Evolutionary conservation across 2,797 vertebrate genomes (phyloP), one percentile per base, ranked within the genome.

Genomic region (Hydrophis major): DNA sequence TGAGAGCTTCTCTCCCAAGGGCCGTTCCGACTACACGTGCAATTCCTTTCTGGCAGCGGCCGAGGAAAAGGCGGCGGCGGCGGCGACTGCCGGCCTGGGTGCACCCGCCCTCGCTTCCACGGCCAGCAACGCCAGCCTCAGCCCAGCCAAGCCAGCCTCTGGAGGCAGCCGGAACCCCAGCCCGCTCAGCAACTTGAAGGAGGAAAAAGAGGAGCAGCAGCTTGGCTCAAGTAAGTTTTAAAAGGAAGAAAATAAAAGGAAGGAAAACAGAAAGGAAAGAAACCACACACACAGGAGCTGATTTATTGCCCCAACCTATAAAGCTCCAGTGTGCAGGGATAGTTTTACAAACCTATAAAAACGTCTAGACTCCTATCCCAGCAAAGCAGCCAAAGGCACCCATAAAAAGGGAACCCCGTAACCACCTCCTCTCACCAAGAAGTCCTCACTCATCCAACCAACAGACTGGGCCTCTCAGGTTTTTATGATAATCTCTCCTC

Each of bases 281-380:
- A 99, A 99, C 98, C 98, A 98, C 98, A 32, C 98, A 16, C 95
- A 98, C 22, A 27, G 10, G 25, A 92, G 96, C 96, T 99, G 99
- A 99, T 99, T 99, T 99, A 99, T 98, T 98, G 96, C 98, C 97
- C 95, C 96, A 98, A 98, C 98, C 98, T 98, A 98, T 98, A 98
- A 97, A 98, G 98, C 98, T 98, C 97, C 98, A 98, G 98, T 99
- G 99, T 98, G 98, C 98, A 99, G 98, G 98, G 97, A 98, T 98
- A 98, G 98, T 99, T 99, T 99, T 99, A 99, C 99, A 99, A 99
- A 99, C 98, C 99, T 99, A 99, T 99, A 99, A 99, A 99, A 99
- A 98, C 98, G 98, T 99, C 99, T 98, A 98, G 98, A 97, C 98
- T 98, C 97, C 98, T 98, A 98, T 97, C 98, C 98, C 96, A 97